These are phyloP conservation scores for Merodon equestris DNA, from an alignment of 2,888 invertebrate genomes.

Conservation along the genomic window DNA sequence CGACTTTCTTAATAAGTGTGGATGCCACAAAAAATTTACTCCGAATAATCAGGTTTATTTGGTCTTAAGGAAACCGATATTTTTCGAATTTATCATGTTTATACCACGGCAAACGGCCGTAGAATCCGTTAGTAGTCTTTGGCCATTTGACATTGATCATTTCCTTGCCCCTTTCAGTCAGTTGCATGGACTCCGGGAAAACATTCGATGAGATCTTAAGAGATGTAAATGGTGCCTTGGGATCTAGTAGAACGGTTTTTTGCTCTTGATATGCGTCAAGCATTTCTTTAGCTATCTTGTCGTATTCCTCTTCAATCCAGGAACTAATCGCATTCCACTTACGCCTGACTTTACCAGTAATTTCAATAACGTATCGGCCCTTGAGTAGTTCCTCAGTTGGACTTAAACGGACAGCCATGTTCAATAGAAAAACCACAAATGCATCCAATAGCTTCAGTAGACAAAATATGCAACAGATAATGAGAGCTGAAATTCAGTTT, in stretches of 20 bases:
- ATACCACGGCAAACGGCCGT: constrained; percentile 35
- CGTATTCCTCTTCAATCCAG: constrained; percentile 30
- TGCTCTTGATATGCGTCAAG: background rate
- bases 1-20: too few species aligned
- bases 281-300: constrained; percentile 3
- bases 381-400: constrained; percentile 33
- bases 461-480: too few species aligned
- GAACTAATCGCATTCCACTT: constrained; percentile 21
- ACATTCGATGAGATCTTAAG: constrained; percentile 18
- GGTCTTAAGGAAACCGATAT: constrained; percentile 34
- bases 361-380: constrained; percentile 33
- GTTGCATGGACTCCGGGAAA: constrained; percentile 4
- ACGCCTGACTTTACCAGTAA: constrained; percentile 9
- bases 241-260: background rate
- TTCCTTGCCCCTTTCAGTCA: background rate
- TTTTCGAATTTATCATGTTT: constrained; percentile 5
- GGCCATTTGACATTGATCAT: constrained; percentile 1
- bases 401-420: constrained; percentile 1
- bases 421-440: background rate
- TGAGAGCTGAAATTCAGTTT: too few species aligned
- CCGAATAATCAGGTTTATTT: too few species aligned
- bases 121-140: constrained; percentile 23
- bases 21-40: too few species aligned
- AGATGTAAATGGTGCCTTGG: background rate
- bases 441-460: too few species aligned